Conservation (phyloP, 2,888 invertebrate genomes). For the Polydrusus cervinus region DNA sequence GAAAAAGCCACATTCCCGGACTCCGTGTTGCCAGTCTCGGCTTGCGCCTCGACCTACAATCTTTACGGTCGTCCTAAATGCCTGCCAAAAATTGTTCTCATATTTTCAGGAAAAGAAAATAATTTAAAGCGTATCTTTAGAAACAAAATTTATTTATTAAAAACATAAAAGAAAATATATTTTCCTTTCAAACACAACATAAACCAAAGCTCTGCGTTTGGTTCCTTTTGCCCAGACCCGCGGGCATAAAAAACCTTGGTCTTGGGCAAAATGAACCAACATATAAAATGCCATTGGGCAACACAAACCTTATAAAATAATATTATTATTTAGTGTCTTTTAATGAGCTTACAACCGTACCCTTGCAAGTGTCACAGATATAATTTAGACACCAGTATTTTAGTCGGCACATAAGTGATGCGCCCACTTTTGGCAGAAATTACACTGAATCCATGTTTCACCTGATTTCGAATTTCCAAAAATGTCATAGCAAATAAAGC, state of each 20-base stretch:
- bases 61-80: neutral
- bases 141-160: neutral
- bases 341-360: too few species aligned
- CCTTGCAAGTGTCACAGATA: too few species aligned
- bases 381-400: slow-evolving; percentile 23
- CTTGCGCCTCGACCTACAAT: too few species aligned
- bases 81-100: neutral
- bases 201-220: neutral
- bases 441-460: slow-evolving; percentile 41
- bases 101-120: neutral
- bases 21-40: too few species aligned
- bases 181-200: neutral
- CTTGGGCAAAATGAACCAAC: too few species aligned
- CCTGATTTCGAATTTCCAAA: slow-evolving; percentile 34
- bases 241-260: too few species aligned
- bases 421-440: slow-evolving; percentile 23
- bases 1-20: too few species aligned
- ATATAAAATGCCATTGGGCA: too few species aligned
- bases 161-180: neutral
- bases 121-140: neutral
- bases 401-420: slow-evolving; percentile 33
- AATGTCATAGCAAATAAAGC: slow-evolving; percentile 20
- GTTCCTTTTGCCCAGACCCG: too few species aligned
- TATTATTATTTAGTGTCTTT: too few species aligned
- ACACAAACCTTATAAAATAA: too few species aligned